phyloP scores from a whole-genome alignment of 2,888 invertebrate genomes.

The Euclidia mi region DNA sequence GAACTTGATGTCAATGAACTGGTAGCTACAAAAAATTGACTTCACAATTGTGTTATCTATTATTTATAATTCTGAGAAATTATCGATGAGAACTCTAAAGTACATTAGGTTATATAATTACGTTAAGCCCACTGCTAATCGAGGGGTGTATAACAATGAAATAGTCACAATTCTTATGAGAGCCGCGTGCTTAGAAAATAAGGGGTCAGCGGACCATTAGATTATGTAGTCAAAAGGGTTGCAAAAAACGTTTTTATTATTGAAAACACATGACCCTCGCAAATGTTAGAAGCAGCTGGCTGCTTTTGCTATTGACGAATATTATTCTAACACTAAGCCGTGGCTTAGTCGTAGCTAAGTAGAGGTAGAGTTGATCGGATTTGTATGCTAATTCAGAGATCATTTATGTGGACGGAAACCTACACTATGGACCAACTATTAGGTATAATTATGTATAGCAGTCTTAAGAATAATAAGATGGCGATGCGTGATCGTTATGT shows the following conservation, averaged over 20 bases:
- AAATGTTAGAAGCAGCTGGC: constrained; percentile 77
- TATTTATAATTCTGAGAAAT: constrained; percentile 28
- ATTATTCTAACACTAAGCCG: constrained; percentile 79
- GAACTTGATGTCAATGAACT: constrained; percentile 71
- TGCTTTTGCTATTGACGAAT: constrained; percentile 68
- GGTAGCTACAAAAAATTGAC: constrained; percentile 52
- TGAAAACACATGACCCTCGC: constrained; percentile 75
- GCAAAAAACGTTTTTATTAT: constrained; percentile 80
- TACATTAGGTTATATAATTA: constrained; percentile 44
- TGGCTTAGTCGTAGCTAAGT: constrained; percentile 56
- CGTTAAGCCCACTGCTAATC: constrained; percentile 45
- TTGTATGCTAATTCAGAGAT: constrained; percentile 66
- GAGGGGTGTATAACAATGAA: constrained; percentile 62
- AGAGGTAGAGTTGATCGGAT: constrained; percentile 70
- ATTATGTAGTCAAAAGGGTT: constrained; percentile 83
- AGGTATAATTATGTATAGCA: constrained; percentile 13
- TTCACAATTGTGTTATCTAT: constrained; percentile 29
- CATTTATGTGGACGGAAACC: constrained; percentile 39
- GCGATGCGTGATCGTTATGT: constrained; percentile 59
- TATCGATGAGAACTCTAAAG: constrained; percentile 31
- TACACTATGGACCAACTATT: constrained; percentile 10
- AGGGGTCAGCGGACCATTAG: constrained; percentile 71
- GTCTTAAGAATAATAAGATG: constrained; percentile 32
- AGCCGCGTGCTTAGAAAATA: constrained; percentile 69
- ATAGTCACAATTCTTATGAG: constrained; percentile 62